These are phyloP conservation scores for Drosophila subpulchrella DNA, from an alignment of 1,140 invertebrate genomes.

Conservation along the genomic window DNA sequence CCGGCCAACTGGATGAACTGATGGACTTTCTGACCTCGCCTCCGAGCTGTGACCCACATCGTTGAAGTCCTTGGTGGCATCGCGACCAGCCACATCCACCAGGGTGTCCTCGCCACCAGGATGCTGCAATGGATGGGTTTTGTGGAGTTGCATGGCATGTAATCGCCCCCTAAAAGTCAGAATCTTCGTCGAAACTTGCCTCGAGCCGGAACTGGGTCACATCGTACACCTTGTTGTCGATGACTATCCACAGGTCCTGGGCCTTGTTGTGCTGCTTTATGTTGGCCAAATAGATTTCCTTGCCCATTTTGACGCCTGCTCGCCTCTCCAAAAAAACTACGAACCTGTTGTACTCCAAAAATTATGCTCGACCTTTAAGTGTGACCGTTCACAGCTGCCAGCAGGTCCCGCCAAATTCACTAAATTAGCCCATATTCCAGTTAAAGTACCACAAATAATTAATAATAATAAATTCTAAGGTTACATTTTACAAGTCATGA, in stretches of 20 bases:
- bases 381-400: not conserved
- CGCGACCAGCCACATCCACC: constrained; percentile 90
- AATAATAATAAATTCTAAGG: not conserved
- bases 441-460: not conserved
- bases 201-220: constrained; percentile 88
- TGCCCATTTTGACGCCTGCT: constrained; percentile 34
- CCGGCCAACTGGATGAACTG: not conserved
- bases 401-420: not conserved
- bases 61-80: constrained; percentile 92
- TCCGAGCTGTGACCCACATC: constrained; percentile 94
- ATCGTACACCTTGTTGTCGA: constrained; percentile 89
- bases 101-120: constrained; percentile 94
- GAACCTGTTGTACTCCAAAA: constrained; percentile 8
- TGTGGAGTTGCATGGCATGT: too few species aligned
- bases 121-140: constrained; percentile 86
- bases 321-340: not conserved
- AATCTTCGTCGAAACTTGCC: constrained; percentile 81
- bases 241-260: constrained; percentile 87
- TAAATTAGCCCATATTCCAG: not conserved
- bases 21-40: constrained; percentile 86
- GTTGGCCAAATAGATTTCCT: constrained; percentile 85
- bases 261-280: constrained; percentile 86
- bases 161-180: not conserved
- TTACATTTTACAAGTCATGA: not conserved
- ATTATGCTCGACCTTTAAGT: not conserved